Base-by-base conservation (phyloP, 2,888 invertebrate genomes). In the Seira sanloemensis region DNA sequence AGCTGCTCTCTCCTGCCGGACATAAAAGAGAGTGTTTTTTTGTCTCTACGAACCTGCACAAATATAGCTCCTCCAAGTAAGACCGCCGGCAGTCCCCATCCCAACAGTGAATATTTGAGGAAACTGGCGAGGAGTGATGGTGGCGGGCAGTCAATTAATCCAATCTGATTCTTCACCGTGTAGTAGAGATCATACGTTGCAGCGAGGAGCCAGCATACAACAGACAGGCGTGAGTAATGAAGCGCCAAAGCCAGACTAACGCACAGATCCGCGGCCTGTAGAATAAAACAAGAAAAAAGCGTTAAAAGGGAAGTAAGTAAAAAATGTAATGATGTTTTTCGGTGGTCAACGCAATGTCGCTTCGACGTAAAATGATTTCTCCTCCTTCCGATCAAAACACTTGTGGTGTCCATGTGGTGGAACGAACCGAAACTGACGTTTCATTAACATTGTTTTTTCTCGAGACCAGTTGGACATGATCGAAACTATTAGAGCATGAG, bases 131-230 rank as follows among this genome's bases (percentile, higher is more conserved):
- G 92, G 21, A 91, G 91, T 68, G 91, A 90, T 16, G 90, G 90
- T 26, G 92, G 92, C 68, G 88, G 89, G 79, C 85, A 86, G 77
- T 88, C 88, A 78, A 88, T 87, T 66, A 89, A 82, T 62, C 89
- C 89, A 81, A 87, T 87, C 81, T 88, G 87, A 24, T 86, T 92
- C 19, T 90, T 90, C 85, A 91, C 91, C 0, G 91, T 91, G 77
- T 92, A 91, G 91, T 93, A 93, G 90, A 94, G 92, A 90, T 94
- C 94, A 90, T 94, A 94, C 21, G 94, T 93, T 92, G 94, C 94
- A 18, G 93, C 93, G 77, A 94, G 92, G 91, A 94, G 92, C 95
- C 95, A 95, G 88, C 94, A 94, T 85, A 94, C 93, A 16, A 94
- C 93, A 68, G 94, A 93, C 75, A 94, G 91, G 79, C 94, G 93